Evolutionary conservation across 2,797 vertebrate species (phyloP).

Genomic region (Cryptoprocta ferox): DNA sequence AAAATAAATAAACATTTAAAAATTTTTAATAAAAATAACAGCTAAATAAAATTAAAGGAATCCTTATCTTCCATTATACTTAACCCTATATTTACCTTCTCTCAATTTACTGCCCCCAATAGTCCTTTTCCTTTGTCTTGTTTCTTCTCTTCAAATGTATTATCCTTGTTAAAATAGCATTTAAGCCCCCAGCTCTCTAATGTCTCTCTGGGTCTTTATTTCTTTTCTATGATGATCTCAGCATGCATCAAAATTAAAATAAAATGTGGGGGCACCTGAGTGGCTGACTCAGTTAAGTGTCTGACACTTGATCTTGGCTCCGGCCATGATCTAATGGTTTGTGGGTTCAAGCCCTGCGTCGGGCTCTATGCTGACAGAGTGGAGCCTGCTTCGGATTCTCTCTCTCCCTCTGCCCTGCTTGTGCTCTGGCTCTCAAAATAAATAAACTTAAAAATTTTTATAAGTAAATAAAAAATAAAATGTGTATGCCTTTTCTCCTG

Average conservation of each 20-base stretch:
- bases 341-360: too few species aligned
- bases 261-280: too few species aligned
- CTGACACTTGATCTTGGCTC: too few species aligned
- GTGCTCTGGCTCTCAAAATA: too few species aligned
- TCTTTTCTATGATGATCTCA: background rate
- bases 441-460: too few species aligned
- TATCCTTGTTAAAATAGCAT: background rate
- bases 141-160: background rate
- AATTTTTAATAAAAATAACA: too few species aligned
- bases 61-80: background rate
- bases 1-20: too few species aligned
- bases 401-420: too few species aligned
- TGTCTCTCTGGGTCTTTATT: background rate
- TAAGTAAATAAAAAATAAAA: background rate
- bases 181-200: background rate
- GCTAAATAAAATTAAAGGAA: background rate
- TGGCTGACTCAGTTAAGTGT: too few species aligned
- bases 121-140: background rate
- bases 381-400: too few species aligned
- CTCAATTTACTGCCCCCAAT: background rate
- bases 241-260: background rate
- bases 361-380: too few species aligned
- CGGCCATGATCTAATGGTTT: too few species aligned
- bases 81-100: background rate
- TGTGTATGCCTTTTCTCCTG: background rate